Conservation (phyloP, 1,140 invertebrate species). For the Zaprionus ornatus region DNA sequence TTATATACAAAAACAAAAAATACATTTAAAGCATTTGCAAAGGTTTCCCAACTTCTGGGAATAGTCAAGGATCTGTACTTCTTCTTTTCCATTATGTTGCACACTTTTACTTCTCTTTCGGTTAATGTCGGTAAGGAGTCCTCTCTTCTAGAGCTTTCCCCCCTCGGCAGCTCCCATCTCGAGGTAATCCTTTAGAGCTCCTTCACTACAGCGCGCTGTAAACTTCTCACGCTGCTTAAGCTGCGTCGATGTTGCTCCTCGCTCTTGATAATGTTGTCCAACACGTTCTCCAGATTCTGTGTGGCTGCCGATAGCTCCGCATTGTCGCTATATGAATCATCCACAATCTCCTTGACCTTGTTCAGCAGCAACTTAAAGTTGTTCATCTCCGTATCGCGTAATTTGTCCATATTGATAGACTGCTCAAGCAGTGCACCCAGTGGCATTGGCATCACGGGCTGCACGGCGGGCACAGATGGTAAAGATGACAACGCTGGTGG, state of each 20-base stretch:
- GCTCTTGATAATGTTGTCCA: conserved; percentile 75
- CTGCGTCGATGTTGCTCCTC: conserved; percentile 71
- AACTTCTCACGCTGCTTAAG: conserved; percentile 38
- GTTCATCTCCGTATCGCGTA: conserved; percentile 72
- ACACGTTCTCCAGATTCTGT: conserved; percentile 77
- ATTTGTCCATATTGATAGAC: conserved; percentile 30
- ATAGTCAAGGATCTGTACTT: neutral
- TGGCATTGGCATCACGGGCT: conserved; percentile 36
- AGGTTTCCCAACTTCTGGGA: neutral
- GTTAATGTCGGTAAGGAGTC: neutral
- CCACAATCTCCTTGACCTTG: conserved; percentile 82
- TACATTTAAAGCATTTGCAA: neutral
- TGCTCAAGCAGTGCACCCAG: conserved; percentile 57
- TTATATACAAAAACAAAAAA: neutral
- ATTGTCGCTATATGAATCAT: conserved; percentile 83
- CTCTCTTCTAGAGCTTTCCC: neutral
- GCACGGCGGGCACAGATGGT: conserved; percentile 8
- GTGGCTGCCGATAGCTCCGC: conserved; percentile 78
- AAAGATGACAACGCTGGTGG: conserved; percentile 6
- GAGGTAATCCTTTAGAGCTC: neutral
- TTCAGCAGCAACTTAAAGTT: conserved; percentile 75
- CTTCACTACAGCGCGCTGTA: neutral
- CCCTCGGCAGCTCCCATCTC: neutral
- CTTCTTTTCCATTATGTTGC: neutral
- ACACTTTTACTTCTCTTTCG: neutral